Evolutionary conservation across 2,113 vertebrate genomes (phyloP), one percentile per base, ranked within the genome.

Genomic region (Orcinus orca): DNA sequence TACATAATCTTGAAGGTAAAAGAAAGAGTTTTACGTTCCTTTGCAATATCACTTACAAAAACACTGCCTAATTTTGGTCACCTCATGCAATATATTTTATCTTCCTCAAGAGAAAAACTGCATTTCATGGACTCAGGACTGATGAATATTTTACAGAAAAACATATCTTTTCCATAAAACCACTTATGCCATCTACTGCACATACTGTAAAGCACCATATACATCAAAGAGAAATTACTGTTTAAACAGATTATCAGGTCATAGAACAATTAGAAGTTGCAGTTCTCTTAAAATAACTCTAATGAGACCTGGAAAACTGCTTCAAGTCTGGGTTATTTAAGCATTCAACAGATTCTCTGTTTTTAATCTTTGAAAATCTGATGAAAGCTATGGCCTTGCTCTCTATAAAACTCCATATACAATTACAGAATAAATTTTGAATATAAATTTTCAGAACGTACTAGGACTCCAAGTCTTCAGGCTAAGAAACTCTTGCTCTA

Each of bases 331-430:
- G 25, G 58, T 62, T 94, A 86, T 80, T 91, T 88, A 95, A 92
- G 63, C 71, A 96, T 86, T 80, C 36, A 91, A 65, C 44, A 50
- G 60, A 92, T 55, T 55, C 60, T 94, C 83, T 95, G 80, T 63
- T 90, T 44, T 96, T 77, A 89, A 83, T 96, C 79, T 97, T 95
- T 92, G 83, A 95, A 87, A 97, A 93, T 33, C 44, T 96, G 29
- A 89, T 76, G 73, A 89, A 77, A 96, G 36, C 33, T 87, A 67
- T 31, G 36, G 38, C 5, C 13, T 76, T 65, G 53, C 41, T 63
- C 18, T 91, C 60, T 85, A 93, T 33, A 93, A 95, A 97, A 88
- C 80, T 31, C 20, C 36, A 96, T 9, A 92, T 31, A 89, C 12
- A 93, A 76, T 53, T 62, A 70, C 12, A 90, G 58, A 87, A 87